Conservation (phyloP, 2,888 invertebrate genomes). For the Homarus gammarus region DNA sequence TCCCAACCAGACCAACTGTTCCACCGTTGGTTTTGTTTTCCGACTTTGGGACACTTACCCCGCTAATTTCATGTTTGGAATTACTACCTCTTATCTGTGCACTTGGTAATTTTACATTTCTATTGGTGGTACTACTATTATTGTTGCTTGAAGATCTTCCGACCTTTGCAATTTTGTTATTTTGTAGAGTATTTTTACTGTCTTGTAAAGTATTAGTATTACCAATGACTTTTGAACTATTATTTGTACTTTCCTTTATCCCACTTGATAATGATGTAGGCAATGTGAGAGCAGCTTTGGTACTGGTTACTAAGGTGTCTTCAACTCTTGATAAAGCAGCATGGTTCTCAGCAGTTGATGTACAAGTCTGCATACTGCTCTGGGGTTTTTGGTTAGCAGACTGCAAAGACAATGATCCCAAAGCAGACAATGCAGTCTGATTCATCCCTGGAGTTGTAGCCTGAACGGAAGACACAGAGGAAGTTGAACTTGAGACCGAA, state of each 20-base stretch:
- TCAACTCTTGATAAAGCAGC: constrained; percentile 18
- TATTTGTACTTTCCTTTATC: constrained; percentile 67
- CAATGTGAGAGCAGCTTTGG: constrained; percentile 20
- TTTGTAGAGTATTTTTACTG: constrained; percentile 15
- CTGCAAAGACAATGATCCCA: not conserved
- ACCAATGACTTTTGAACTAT: constrained; percentile 57
- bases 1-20: constrained; percentile 16
- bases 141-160: constrained; percentile 37
- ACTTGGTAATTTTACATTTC: constrained; percentile 19
- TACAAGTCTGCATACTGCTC: not conserved
- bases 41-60: not conserved
- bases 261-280: constrained; percentile 32
- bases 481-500: constrained; percentile 15
- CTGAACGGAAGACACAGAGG: constrained; percentile 47
- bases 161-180: constrained; percentile 11
- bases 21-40: constrained; percentile 10
- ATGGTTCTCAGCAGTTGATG: constrained; percentile 5
- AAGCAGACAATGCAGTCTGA: not conserved
- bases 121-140: constrained; percentile 33
- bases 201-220: constrained; percentile 52
- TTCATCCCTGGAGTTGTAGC: not conserved
- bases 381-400: not conserved
- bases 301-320: constrained; percentile 21
- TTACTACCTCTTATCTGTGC: constrained; percentile 14
- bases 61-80: constrained; percentile 44